Evolutionary conservation across 1,140 invertebrate species (phyloP).

Genomic region (Gerris buenoi): DNA sequence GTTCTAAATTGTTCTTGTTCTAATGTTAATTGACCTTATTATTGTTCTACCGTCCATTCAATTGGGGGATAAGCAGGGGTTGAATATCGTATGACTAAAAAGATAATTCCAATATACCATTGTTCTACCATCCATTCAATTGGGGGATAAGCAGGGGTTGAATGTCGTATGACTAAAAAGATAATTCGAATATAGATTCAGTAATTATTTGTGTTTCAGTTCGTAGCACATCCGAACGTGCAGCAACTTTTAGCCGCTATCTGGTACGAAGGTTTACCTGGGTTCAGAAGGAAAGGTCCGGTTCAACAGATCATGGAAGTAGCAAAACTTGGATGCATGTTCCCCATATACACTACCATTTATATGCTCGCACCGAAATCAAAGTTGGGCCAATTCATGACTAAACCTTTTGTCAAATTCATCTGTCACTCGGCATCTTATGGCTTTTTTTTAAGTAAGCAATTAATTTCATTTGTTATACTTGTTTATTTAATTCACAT

Average conservation of each 20-base stretch:
- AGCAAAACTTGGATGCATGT: slow-evolving; percentile 61
- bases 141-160: too few relatives aligned
- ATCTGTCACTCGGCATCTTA: slow-evolving; percentile 82
- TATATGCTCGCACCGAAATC: slow-evolving; percentile 74
- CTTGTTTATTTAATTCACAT: too few relatives aligned
- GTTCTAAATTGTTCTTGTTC: too few relatives aligned
- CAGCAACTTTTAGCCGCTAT: slow-evolving; percentile 78
- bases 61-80: too few relatives aligned
- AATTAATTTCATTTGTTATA: too few relatives aligned
- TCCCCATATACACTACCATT: slow-evolving; percentile 67
- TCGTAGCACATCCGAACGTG: slow-evolving; percentile 83
- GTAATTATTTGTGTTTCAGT: slow-evolving; percentile 39
- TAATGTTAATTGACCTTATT: too few relatives aligned
- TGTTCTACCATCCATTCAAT: too few relatives aligned
- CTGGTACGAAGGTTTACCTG: slow-evolving; percentile 83
- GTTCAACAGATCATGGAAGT: slow-evolving; percentile 62
- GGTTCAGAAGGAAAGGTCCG: slow-evolving; percentile 64
- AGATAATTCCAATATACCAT: too few relatives aligned
- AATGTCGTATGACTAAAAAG: too few relatives aligned
- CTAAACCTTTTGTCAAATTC: slow-evolving; percentile 88
- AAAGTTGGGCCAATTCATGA: slow-evolving; percentile 63
- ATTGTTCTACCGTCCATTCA: too few relatives aligned
- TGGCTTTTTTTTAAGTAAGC: slow-evolving; percentile 72
- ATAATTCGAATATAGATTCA: too few relatives aligned
- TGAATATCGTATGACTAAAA: too few relatives aligned